Conservation (phyloP, 2,888 invertebrate species). For the Mesorhabditis spiculigera region DNA sequence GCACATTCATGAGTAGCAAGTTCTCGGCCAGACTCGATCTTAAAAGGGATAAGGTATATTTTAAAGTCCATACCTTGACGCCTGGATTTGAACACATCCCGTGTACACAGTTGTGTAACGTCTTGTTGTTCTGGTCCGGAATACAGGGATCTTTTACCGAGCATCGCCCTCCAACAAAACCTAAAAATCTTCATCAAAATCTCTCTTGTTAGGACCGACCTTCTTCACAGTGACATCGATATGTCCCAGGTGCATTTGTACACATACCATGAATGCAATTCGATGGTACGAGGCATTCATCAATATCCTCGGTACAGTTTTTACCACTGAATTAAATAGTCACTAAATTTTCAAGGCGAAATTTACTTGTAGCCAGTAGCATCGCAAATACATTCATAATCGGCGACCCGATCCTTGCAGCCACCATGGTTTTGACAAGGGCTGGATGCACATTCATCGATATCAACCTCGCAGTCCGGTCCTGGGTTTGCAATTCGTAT, state of each 20-base stretch:
- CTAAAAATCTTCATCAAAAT: conserved; percentile 14
- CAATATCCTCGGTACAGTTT: conserved; percentile 49
- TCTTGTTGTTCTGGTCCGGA: conserved; percentile 32
- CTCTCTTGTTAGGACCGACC: conserved; percentile 21
- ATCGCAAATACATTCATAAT: conserved; percentile 50
- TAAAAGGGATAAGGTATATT: conserved; percentile 13
- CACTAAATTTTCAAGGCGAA: background rate
- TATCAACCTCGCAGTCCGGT: conserved; percentile 46
- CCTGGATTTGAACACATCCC: conserved; percentile 37
- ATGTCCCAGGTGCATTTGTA: conserved; percentile 47
- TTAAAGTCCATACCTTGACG: conserved; percentile 21
- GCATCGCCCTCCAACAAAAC: conserved; percentile 35
- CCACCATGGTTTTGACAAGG: conserved; percentile 42
- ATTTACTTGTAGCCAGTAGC: conserved; percentile 42
- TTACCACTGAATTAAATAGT: conserved; percentile 23
- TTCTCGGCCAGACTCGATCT: conserved; percentile 35
- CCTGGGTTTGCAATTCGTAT: conserved; percentile 16
- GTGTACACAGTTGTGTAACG: conserved; percentile 43
- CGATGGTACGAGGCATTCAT: conserved; percentile 42
- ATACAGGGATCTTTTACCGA: conserved; percentile 48
- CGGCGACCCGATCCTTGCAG: conserved; percentile 49
- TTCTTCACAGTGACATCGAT: conserved; percentile 39
- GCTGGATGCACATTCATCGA: conserved; percentile 48
- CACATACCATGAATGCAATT: conserved; percentile 51
- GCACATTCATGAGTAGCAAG: conserved; percentile 47